Conservation (phyloP, 2,888 invertebrate genomes). For the Luffia ferchaultella region DNA sequence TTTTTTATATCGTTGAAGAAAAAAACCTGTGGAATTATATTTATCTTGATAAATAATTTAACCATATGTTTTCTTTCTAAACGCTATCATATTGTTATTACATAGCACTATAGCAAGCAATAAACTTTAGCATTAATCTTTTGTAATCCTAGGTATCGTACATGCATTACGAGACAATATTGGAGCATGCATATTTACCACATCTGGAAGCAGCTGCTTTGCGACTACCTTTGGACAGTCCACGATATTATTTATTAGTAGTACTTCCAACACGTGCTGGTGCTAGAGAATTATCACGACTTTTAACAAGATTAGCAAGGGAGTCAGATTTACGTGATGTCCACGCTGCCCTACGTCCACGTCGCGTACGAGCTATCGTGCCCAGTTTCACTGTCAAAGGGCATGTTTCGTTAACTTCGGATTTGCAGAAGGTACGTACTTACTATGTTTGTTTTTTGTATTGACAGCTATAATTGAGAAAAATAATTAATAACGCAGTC, state of each 20-base stretch:
- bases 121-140: too few relatives aligned
- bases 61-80: too few relatives aligned
- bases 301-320: constrained; percentile 70
- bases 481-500: too few relatives aligned
- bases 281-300: constrained; percentile 65
- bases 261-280: constrained; percentile 74
- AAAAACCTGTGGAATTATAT: too few relatives aligned
- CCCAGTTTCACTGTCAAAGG: constrained; percentile 84
- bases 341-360: constrained; percentile 71
- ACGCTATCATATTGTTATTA: too few relatives aligned
- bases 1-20: too few relatives aligned
- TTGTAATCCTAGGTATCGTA: constrained; percentile 66
- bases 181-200: constrained; percentile 79
- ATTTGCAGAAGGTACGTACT: constrained; percentile 76
- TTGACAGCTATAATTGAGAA: too few relatives aligned
- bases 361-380: constrained; percentile 78
- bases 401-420: constrained; percentile 80
- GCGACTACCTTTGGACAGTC: constrained; percentile 81
- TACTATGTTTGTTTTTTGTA: too few relatives aligned
- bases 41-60: too few relatives aligned
- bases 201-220: constrained; percentile 76
- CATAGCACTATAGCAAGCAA: too few relatives aligned
- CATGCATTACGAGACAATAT: constrained; percentile 79
- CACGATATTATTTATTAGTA: constrained; percentile 79
- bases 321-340: constrained; percentile 72